A percentile compares a stretch with the other conserved stretches of the same genome.
Evolutionary conservation across 2,797 vertebrate genomes (phyloP).

Genomic region (Schizopygopsis malacanthus): DNA sequence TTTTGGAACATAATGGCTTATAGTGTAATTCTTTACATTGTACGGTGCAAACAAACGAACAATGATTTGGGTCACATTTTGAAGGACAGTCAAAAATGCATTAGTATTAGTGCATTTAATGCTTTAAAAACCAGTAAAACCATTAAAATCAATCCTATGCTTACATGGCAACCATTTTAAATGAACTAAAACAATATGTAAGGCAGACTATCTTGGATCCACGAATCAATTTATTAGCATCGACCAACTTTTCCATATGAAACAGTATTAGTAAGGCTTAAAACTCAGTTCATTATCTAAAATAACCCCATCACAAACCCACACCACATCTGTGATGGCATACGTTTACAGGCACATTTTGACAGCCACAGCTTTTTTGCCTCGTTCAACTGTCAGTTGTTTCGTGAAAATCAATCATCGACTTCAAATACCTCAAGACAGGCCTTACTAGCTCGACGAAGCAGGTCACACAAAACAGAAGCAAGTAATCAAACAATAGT

Average conservation of each 20-base stretch:
- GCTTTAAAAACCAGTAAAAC: not conserved
- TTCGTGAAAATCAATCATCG: not conserved
- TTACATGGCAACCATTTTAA: not conserved
- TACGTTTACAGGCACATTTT: not conserved
- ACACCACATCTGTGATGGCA: not conserved
- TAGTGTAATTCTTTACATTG: not conserved
- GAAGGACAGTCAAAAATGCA: not conserved
- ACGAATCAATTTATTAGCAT: not conserved
- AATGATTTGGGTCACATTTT: not conserved
- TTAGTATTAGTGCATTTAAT: not conserved
- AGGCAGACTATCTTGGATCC: not conserved
- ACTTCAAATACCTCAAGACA: conserved; percentile 1
- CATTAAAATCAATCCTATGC: not conserved
- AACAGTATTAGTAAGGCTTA: not conserved
- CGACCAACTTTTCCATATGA: not conserved
- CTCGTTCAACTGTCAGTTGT: conserved; percentile 7
- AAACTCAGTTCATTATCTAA: conserved; percentile 1
- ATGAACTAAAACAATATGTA: not conserved
- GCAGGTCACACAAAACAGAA: not conserved
- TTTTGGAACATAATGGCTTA: not conserved
- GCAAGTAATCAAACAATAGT: not conserved
- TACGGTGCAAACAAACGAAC: not conserved
- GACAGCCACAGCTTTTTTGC: not conserved
- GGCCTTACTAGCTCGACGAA: not conserved
- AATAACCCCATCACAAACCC: not conserved